Percentiles rank a stretch among this genome's conserved stretches.
Evolutionary conservation across 2,888 invertebrate species (phyloP).

Genomic region (Alsophila aescularia): DNA sequence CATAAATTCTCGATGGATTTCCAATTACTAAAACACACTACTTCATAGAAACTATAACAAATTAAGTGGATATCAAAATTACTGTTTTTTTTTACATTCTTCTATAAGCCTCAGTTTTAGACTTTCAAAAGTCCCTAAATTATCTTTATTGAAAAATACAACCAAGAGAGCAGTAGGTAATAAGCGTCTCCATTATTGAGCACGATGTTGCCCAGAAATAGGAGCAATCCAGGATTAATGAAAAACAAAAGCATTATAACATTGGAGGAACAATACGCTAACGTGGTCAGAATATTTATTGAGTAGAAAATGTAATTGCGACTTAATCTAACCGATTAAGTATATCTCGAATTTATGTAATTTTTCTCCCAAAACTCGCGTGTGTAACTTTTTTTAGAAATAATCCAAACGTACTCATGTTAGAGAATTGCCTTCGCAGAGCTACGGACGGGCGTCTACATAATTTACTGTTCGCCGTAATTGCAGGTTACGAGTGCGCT

Average conservation of each 20-base stretch:
- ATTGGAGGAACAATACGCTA: slow-evolving; percentile 42
- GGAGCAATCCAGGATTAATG: slow-evolving; percentile 38
- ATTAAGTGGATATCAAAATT: no score
- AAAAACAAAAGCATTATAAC: slow-evolving; percentile 46
- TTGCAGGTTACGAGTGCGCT: slow-evolving; percentile 29
- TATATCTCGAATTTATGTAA: neutral
- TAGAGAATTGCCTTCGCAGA: slow-evolving; percentile 29
- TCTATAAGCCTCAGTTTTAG: neutral
- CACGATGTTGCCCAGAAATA: slow-evolving; percentile 11
- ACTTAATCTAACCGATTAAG: slow-evolving; percentile 13
- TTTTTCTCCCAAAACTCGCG: slow-evolving; percentile 7
- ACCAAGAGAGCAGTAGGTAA: neutral
- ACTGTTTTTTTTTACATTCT: no score
- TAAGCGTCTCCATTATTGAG: slow-evolving; percentile 12
- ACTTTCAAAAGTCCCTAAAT: neutral
- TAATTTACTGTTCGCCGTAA: slow-evolving; percentile 34
- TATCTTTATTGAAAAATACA: slow-evolving; percentile 1
- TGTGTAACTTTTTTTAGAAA: slow-evolving; percentile 20
- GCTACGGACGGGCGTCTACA: slow-evolving; percentile 26
- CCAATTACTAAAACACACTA: no score
- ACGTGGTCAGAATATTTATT: slow-evolving; percentile 48
- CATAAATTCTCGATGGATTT: no score
- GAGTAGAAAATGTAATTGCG: slow-evolving; percentile 43
- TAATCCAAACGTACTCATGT: slow-evolving; percentile 15
- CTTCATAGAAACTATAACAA: no score